Base-by-base conservation (phyloP, 2,888 invertebrate genomes). In the Toxonevra muliebris region DNA sequence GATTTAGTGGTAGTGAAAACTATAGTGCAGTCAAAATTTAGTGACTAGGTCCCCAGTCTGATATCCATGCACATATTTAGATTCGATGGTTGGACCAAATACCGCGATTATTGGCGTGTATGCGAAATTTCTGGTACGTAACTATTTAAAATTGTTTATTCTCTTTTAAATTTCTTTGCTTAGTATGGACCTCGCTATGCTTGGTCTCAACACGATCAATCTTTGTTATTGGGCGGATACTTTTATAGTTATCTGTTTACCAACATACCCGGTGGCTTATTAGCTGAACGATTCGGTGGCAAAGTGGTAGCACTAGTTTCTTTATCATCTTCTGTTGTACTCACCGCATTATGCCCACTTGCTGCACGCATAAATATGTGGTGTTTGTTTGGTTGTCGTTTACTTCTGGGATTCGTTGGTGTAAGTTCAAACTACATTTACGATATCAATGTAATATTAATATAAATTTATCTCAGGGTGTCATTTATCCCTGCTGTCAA, bases 171-270 rank as follows among this genome's bases (percentile, higher is more conserved):
- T 30, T 30, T 30, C 30, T 13, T 3, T 55, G 43, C 15, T 20
- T 65, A 88, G 88, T 86, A 86, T 74, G 88, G 87, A 2, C 80
- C 79, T 0, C 85, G 87, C 4, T 88, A 87, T 69, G 79, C 86
- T 67, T 92, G 92, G 92, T 86, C 87, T 19, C 80, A 86, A 41
- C 86, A 87, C 57, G 87, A 89, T 74, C 91, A 92, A 81, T 90
- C 90, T 0, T 78, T 88, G 42, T 87, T 92, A 11, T 81, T 92
- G 40, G 91, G 91, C 1, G 87, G 90, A 0, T 92, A 90, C 76
- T 92, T 91, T 79, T 91, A 91, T 89, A 90, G 91, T 45, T 91
- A 91, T 73, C 88, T 90, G n/a, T 75, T 90, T 42, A 90, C 90
- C 42, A 90, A 90, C 8, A 80, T 91, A 68, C 87, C 89, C 0